Evolutionary conservation across 2,113 vertebrate genomes (phyloP).

Genomic region (Gyps fulvus): DNA sequence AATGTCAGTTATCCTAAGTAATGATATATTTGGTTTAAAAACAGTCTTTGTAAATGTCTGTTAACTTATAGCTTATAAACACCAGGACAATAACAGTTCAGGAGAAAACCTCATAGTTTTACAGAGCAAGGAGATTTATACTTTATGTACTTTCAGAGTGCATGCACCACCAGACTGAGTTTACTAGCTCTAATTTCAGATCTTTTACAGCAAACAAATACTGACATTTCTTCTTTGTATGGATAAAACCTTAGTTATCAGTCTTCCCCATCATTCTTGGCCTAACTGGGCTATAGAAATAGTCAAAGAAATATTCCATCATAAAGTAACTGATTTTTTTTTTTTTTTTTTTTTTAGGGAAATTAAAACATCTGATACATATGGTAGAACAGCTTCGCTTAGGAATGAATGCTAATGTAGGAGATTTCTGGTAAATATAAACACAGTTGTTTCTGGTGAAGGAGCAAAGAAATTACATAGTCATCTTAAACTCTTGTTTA

Average conservation of each 20-base stretch:
- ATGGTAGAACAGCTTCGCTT: background rate
- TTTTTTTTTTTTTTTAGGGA: background rate
- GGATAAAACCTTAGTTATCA: background rate
- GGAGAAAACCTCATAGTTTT: background rate
- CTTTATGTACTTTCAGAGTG: background rate
- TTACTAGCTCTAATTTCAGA: background rate
- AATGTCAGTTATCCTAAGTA: background rate
- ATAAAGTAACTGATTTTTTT: background rate
- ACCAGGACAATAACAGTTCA: background rate
- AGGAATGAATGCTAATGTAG: background rate
- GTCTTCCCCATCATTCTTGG: background rate
- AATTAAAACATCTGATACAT: background rate
- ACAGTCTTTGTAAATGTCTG: background rate
- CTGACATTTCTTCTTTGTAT: background rate
- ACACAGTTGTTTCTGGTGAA: slow-evolving; percentile 5
- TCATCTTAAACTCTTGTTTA: slow-evolving; percentile 9
- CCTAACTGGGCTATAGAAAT: background rate
- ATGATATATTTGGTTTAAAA: background rate
- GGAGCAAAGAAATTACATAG: background rate
- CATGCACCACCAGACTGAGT: background rate
- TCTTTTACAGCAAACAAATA: background rate
- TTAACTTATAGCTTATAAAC: background rate
- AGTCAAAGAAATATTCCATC: background rate
- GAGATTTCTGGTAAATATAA: background rate
- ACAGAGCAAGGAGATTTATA: background rate